Percentiles rank a stretch among this genome's conserved stretches.
These are phyloP conservation scores for Bombus sylvicola DNA, from an alignment of 1,140 invertebrate genomes.

Conservation along the genomic window DNA sequence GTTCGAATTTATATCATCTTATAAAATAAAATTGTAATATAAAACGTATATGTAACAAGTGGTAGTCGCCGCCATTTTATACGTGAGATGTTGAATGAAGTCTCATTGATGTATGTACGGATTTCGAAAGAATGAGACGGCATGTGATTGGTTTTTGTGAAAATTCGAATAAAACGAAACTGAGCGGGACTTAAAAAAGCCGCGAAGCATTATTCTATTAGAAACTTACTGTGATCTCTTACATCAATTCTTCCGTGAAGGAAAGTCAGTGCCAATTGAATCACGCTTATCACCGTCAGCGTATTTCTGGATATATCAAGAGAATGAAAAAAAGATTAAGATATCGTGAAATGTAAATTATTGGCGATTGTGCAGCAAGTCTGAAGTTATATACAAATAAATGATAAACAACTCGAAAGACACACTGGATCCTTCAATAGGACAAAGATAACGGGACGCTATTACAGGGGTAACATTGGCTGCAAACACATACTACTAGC, in stretches of 20 bases:
- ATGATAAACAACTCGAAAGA: slow-evolving; percentile 28
- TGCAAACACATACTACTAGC: slow-evolving; percentile 42
- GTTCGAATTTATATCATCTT: neutral
- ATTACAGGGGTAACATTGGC: slow-evolving; percentile 37
- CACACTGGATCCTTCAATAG: slow-evolving; percentile 21
- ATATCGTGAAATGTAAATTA: slow-evolving; percentile 26
- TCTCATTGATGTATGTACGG: slow-evolving; percentile 51
- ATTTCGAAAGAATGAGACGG: slow-evolving; percentile 49
- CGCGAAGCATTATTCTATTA: slow-evolving; percentile 8
- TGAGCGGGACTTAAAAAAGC: slow-evolving; percentile 33
- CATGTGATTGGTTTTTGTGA: slow-evolving; percentile 51
- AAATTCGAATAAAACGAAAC: slow-evolving; percentile 17
- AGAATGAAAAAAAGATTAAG: neutral
- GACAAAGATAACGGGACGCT: slow-evolving; percentile 51
- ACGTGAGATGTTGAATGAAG: slow-evolving; percentile 39
- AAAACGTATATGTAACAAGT: slow-evolving; percentile 42
- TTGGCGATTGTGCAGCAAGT: slow-evolving; percentile 21
- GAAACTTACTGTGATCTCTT: slow-evolving; percentile 40
- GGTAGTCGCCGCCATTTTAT: slow-evolving; percentile 53
- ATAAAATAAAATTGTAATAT: neutral
- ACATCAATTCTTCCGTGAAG: slow-evolving; percentile 21
- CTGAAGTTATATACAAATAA: slow-evolving; percentile 24
- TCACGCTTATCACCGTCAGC: slow-evolving; percentile 32
- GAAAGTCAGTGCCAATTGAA: slow-evolving; percentile 48
- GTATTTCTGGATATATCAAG: slow-evolving; percentile 26